Evolutionary conservation across 2,797 vertebrate genomes (phyloP).

Genomic region (Lagocephalus sceleratus): DNA sequence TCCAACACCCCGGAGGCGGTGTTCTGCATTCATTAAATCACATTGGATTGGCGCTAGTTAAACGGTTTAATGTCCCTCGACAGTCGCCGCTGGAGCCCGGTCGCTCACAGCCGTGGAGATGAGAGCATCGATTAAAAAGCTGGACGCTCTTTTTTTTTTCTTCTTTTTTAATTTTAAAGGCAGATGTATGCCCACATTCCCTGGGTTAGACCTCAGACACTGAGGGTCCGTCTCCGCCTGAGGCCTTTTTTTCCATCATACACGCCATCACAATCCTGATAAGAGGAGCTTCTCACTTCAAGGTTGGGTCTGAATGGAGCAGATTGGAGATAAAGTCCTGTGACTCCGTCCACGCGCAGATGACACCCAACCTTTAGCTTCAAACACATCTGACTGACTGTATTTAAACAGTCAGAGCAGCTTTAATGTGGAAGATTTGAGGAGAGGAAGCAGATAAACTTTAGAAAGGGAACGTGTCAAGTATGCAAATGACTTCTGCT

Average conservation of each 20-base stretch:
- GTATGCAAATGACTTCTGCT: neutral
- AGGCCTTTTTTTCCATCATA: neutral
- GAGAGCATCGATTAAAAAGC: constrained; percentile 26
- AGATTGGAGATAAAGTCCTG: no score
- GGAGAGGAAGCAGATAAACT: neutral
- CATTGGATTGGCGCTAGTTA: constrained; percentile 38
- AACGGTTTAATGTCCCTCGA: constrained; percentile 39
- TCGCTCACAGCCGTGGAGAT: constrained; percentile 17
- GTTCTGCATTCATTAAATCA: constrained; percentile 42
- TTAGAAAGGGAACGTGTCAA: neutral
- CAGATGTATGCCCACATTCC: neutral
- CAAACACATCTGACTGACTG: neutral
- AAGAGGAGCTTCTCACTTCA: neutral
- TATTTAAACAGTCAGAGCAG: neutral
- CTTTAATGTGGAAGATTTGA: no score
- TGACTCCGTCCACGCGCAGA: no score
- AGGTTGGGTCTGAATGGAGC: constrained; percentile 7
- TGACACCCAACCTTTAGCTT: neutral
- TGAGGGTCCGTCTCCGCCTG: neutral
- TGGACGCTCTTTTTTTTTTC: neutral
- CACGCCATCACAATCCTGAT: neutral
- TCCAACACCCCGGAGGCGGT: constrained; percentile 19
- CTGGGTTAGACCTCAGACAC: neutral
- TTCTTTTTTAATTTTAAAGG: constrained; percentile 1
- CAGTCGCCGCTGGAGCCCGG: constrained; percentile 25